Evolutionary conservation across 2,888 invertebrate species (phyloP), one percentile per base, ranked within the genome.

Genomic region (Agrilus mali): DNA sequence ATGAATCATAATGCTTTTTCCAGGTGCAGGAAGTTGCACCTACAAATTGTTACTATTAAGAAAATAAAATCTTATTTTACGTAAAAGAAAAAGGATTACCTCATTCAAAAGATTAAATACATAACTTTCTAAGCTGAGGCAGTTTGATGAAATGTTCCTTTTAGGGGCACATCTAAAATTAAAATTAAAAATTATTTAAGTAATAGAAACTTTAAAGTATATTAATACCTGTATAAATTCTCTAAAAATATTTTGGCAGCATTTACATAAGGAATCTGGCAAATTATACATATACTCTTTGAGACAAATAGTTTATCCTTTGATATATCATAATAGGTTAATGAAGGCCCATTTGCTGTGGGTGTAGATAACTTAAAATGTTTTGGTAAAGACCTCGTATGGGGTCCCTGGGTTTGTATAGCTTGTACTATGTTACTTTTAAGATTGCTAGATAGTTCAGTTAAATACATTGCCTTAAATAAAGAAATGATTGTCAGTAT

Each of bases 21-120:
- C 95, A 2, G 88, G 80, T 43, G 84, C 75, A 35, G 96, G 96
- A 55, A 93, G 75, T 59, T 67, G 61, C 35, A 65, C 56, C 60
- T 65, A 41, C 15, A 51, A 43, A 34, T 2, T 3, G 27, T 27
- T 27, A 27, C 10, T 10, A 10, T 27, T 27, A 10, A 27, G 27
- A 10, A 27, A 27, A 27, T 36, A 15, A 40, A 22, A 35, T 20
- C 5, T 12, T 40, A 32, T 40, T 27, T 27, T 10, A n/a, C n/a
- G n/a, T 27, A 10, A 20, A 33, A 33, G 38, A 38, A 7, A 34
- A 85, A 86, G 44, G 44, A 52, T 54, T 50, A 96, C 88, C 72
- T 96, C 94, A 69, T 93, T 92, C 40, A 97, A 74, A 52, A 96
- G 74, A 70, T 95, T 95, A 69, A 92, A 95, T 8, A 97, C 88